phyloP scores from a whole-genome alignment of 2,888 invertebrate species.

The Blastobasis lacticolella region DNA sequence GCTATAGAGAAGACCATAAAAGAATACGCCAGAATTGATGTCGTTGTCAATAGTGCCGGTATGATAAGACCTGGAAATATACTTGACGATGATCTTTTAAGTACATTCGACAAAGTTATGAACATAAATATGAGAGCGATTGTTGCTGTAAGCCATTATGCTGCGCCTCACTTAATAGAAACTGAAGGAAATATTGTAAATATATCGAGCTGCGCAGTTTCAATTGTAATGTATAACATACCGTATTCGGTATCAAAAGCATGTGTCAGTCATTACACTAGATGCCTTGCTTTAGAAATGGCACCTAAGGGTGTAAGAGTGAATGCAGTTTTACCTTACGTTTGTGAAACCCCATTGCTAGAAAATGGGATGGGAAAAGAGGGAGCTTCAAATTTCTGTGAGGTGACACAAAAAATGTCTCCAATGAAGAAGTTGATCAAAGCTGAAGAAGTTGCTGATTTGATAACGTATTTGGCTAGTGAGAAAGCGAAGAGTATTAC shows the following conservation, averaged over 20 bases:
- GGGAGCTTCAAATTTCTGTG: constrained; percentile 4
- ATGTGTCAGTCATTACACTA: constrained; percentile 82
- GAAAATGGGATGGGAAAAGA: constrained; percentile 13
- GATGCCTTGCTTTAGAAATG: constrained; percentile 79
- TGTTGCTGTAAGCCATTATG: constrained; percentile 25
- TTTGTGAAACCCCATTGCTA: constrained; percentile 58
- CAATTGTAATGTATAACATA: constrained; percentile 9
- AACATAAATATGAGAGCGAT: constrained; percentile 31
- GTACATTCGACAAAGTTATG: constrained; percentile 26
- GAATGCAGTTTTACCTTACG: constrained; percentile 82
- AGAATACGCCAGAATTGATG: constrained; percentile 29
- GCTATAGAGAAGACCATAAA: constrained; percentile 23
- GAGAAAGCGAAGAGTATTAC: constrained; percentile 38
- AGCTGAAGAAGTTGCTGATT: constrained; percentile 28
- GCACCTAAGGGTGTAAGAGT: constrained; percentile 75
- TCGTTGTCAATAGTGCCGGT: constrained; percentile 35
- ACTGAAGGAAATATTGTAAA: constrained; percentile 34
- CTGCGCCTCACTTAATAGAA: constrained; percentile 20
- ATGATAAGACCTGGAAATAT: constrained; percentile 18
- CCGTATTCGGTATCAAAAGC: constrained; percentile 80
- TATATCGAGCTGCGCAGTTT: constrained; percentile 26
- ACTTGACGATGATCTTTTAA: constrained; percentile 22
- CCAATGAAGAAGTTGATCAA: constrained; percentile 10
- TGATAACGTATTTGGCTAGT: constrained; percentile 32
- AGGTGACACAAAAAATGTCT: too few relatives aligned